Base-by-base conservation (phyloP, 2,888 invertebrate genomes). In the Tachina lurida region DNA sequence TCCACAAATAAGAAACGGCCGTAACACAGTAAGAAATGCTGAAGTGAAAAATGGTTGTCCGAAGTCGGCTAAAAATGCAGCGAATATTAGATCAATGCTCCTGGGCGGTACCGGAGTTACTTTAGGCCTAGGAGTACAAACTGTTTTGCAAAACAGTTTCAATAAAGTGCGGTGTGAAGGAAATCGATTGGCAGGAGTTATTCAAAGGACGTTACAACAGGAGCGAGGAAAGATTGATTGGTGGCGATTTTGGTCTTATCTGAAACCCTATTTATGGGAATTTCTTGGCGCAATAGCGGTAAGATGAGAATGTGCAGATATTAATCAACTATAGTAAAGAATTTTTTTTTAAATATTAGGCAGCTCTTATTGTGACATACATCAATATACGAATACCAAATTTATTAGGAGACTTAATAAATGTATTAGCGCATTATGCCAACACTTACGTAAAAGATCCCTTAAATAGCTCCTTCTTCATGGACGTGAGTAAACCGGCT, bases 361-460 rank as follows among this genome's bases (percentile, higher is more conserved):
- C 97, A 84, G 98, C 98, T 5, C 92, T 98, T 79, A 94, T 96
- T 74, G 98, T 98, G 41, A 98, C 98, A 15, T 93, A 97, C 87
- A 94, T 98, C 82, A 98, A 98, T 91, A 97, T 98, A 79, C 95
- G 97, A 93, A 97, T 98, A 89, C 98, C 98, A 1, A 95, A 96
- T 81, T 93, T 96, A 89, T 94, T 98, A 82, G 98, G 98, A 31
- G 95, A 95, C 63, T 94, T 98, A 45, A 96, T 98, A 19, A 98
- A 98, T 93, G 95, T 96, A 2, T 93, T 97, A 60, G 94, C 96
- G 0, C 94, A 94, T 87, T 94, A 94, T 89, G 93, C 93, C 17
- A 93, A 93, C 62, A 93, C 91, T 22, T 93, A 93, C 86, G 93
- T 93, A 47, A 93, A 91, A 87, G 91, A 93, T 87, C 91, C 91